Evolutionary conservation across 2,797 vertebrate genomes (phyloP).

Genomic region (Diceros bicornis): DNA sequence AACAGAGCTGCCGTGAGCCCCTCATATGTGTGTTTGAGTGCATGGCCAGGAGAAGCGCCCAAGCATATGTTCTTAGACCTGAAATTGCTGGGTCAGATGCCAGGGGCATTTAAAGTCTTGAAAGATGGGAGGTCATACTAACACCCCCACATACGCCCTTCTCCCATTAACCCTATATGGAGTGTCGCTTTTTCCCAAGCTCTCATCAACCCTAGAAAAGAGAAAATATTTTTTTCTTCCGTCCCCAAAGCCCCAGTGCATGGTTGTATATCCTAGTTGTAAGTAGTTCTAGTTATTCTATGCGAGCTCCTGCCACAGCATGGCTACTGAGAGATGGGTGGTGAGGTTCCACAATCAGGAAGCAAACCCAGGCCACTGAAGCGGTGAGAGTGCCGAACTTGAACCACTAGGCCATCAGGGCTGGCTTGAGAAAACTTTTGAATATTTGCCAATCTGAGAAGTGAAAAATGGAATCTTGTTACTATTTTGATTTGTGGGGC

Average conservation of each 20-base stretch:
- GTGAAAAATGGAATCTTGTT: conserved; percentile 46
- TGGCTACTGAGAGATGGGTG: no score
- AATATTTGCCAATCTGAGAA: conserved; percentile 31
- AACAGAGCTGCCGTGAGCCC: background rate
- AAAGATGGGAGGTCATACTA: background rate
- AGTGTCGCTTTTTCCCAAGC: background rate
- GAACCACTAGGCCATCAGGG: no score
- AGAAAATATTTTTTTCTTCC: background rate
- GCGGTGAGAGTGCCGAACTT: no score
- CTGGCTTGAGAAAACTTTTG: background rate
- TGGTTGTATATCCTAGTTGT: no score
- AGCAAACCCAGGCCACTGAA: no score
- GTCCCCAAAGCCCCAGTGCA: no score
- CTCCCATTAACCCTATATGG: background rate
- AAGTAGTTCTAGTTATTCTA: no score
- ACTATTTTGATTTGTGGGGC: conserved; percentile 60
- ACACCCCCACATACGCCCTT: background rate
- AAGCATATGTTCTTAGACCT: background rate
- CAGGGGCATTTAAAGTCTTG: background rate
- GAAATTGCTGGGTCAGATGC: background rate
- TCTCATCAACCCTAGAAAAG: background rate
- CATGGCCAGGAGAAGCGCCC: background rate
- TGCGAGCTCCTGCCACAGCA: no score
- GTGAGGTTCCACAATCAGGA: no score
- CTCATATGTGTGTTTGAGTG: background rate